These are phyloP conservation scores for Macquaria australasica DNA, from an alignment of 2,113 vertebrate species.

Conservation along the genomic window DNA sequence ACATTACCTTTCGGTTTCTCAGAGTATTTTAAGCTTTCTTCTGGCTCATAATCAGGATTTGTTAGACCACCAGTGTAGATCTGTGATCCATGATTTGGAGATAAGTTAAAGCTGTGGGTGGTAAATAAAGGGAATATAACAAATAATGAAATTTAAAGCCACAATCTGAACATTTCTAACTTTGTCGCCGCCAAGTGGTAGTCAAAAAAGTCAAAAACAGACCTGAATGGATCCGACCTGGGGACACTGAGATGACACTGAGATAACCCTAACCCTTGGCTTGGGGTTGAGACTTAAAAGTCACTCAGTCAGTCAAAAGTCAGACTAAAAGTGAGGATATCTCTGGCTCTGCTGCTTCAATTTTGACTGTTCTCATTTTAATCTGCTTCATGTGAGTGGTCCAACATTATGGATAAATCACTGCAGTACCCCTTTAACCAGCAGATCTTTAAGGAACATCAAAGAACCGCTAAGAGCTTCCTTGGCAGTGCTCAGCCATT, in stretches of 20 bases:
- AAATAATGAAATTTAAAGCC: constrained; percentile 6
- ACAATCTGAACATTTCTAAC: not conserved
- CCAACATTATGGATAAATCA: not conserved
- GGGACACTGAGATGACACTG: too few species aligned
- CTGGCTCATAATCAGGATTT: constrained; percentile 11
- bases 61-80: constrained; percentile 45
- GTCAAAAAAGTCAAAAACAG: not conserved
- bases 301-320: not conserved
- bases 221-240: not conserved
- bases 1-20: constrained; percentile 55
- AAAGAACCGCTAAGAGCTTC: not conserved
- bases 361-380: not conserved
- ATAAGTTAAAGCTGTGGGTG: constrained; percentile 5
- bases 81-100: not conserved
- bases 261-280: too few species aligned
- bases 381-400: not conserved
- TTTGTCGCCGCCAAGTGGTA: not conserved
- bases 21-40: constrained; percentile 11
- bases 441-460: not conserved
- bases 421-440: not conserved
- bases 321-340: not conserved
- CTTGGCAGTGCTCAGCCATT: too few species aligned
- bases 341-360: not conserved
- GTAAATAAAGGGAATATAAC: not conserved
- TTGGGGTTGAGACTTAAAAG: not conserved